phyloP scores from a whole-genome alignment of 2,113 vertebrate genomes.

The Cranoglanis bouderius region DNA sequence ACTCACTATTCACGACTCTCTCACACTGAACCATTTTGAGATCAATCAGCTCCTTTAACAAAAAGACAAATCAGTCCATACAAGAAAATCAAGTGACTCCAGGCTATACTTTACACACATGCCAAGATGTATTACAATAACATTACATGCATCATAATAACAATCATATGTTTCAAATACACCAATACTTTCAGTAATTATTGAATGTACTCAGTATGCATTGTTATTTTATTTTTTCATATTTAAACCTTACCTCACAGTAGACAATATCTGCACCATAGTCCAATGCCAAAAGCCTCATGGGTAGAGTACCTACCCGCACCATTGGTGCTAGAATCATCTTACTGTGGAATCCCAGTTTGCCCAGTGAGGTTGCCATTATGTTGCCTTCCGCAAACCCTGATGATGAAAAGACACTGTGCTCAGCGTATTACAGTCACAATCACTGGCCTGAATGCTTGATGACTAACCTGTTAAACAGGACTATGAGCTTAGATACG shows the following conservation, averaged over 20 bases:
- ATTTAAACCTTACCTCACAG: slow-evolving; percentile 82
- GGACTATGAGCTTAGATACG: not conserved
- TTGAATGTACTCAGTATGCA: not conserved
- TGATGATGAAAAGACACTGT: not conserved
- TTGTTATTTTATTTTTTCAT: not conserved
- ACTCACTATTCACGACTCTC: slow-evolving; percentile 86
- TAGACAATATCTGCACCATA: slow-evolving; percentile 95
- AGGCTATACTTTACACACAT: not conserved
- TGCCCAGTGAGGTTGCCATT: slow-evolving; percentile 53
- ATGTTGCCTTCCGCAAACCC: slow-evolving; percentile 33
- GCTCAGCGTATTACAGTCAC: not conserved
- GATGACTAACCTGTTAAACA: not conserved
- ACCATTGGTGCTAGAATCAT: slow-evolving; percentile 93
- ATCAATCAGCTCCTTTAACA: slow-evolving; percentile 90
- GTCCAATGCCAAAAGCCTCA: slow-evolving; percentile 93
- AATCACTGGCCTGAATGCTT: not conserved
- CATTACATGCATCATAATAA: not conserved
- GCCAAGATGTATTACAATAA: not conserved
- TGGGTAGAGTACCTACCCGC: slow-evolving; percentile 90
- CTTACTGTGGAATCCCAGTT: slow-evolving; percentile 81
- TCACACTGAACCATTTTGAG: slow-evolving; percentile 93
- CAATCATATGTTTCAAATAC: not conserved
- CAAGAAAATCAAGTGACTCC: not conserved
- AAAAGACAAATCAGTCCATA: not conserved
- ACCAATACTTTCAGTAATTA: not conserved